phyloP scores from a whole-genome alignment of 2,888 invertebrate genomes.

The Sphaerophoria rueppellii region DNA sequence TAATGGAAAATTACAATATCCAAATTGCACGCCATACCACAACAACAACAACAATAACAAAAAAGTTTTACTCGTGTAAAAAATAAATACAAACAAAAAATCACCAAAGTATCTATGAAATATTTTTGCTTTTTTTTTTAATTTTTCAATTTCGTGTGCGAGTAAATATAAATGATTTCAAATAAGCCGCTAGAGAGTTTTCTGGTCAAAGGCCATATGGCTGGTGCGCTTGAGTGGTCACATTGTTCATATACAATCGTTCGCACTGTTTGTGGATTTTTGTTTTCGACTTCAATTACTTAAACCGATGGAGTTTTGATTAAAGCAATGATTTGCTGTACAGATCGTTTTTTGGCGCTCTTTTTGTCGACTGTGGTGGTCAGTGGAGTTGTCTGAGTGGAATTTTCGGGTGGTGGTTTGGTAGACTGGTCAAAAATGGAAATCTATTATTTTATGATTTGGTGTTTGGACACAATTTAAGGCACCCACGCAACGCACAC shows the following conservation, averaged over 20 bases:
- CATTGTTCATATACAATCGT: conserved; percentile 48
- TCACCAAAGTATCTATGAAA: conserved; percentile 29
- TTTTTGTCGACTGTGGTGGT: neutral
- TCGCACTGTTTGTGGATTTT: neutral
- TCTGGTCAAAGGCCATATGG: conserved; percentile 54
- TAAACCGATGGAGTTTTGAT: conserved; percentile 4
- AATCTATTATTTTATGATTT: conserved; percentile 61
- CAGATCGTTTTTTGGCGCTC: neutral
- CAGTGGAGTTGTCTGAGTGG: neutral
- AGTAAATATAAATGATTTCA: conserved; percentile 60
- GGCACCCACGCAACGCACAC: conserved; percentile 43
- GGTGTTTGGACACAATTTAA: conserved; percentile 47
- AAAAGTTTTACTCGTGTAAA: conserved; percentile 9
- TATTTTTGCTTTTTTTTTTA: conserved; percentile 4
- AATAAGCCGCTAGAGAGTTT: conserved; percentile 44
- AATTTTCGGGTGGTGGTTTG: conserved; percentile 5
- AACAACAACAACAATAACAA: neutral
- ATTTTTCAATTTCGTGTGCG: conserved; percentile 48
- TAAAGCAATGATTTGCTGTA: neutral
- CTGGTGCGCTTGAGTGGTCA: conserved; percentile 60
- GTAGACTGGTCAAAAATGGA: conserved; percentile 41
- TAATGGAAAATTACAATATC: conserved; percentile 68
- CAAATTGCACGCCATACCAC: conserved; percentile 30
- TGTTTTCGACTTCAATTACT: neutral
- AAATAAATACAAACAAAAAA: conserved; percentile 9